Percentiles rank a stretch among this genome's conserved stretches.
These are phyloP conservation scores for Euclidia mi DNA, from an alignment of 2,888 invertebrate genomes.

Conservation along the genomic window DNA sequence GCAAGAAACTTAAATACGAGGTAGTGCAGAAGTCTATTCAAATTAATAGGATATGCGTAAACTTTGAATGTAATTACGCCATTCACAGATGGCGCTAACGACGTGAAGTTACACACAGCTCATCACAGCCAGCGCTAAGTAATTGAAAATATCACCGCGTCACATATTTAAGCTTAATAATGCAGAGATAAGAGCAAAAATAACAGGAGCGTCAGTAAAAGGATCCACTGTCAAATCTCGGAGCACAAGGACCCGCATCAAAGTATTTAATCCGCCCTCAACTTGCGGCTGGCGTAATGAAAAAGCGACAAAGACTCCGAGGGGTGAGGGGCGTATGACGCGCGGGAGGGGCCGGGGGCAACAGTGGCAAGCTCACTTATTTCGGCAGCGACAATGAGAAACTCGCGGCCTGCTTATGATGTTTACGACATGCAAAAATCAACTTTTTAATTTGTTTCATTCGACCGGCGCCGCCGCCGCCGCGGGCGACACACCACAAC, in stretches of 20 bases:
- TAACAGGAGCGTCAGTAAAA: conserved; percentile 16
- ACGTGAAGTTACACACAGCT: background rate
- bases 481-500: background rate
- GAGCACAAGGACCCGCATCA: conserved; percentile 47
- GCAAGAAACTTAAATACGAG: too few species aligned
- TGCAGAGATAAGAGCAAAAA: conserved; percentile 22
- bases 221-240: conserved; percentile 30
- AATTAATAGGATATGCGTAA: too few species aligned
- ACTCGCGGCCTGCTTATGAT: conserved; percentile 42
- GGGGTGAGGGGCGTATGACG: conserved; percentile 17
- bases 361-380: conserved; percentile 28
- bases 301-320: conserved; percentile 56
- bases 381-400: conserved; percentile 45
- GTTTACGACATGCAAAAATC: conserved; percentile 34
- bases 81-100: background rate
- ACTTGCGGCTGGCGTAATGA: conserved; percentile 58
- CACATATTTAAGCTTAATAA: conserved; percentile 18
- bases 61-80: background rate
- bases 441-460: conserved; percentile 47
- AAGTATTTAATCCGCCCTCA: conserved; percentile 62
- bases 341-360: background rate
- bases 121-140: conserved; percentile 2
- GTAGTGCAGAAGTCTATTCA: too few species aligned
- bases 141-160: conserved; percentile 12
- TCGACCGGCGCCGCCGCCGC: background rate